phyloP scores from a whole-genome alignment of 2,113 vertebrate species.

The Pimephales promelas region DNA sequence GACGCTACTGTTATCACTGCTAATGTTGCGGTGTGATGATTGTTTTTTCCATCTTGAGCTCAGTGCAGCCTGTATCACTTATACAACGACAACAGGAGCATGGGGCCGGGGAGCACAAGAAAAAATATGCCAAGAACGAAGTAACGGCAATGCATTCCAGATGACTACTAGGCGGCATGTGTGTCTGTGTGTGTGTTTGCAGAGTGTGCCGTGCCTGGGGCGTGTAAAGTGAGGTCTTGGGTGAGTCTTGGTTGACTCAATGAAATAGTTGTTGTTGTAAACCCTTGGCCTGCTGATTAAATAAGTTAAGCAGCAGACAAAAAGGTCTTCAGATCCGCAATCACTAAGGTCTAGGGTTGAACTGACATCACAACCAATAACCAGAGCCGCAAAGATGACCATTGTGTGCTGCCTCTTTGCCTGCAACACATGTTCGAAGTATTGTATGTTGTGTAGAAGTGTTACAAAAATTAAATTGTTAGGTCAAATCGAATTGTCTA shows the following conservation, averaged over 20 bases:
- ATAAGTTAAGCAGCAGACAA: constrained; percentile 10
- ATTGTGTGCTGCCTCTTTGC: neutral
- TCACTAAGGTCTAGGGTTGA: constrained; percentile 27
- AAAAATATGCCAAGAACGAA: constrained; percentile 23
- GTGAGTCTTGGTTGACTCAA: constrained; percentile 42
- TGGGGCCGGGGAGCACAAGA: neutral
- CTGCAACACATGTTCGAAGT: neutral
- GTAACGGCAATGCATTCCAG: constrained; percentile 53
- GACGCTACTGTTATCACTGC: constrained; percentile 12
- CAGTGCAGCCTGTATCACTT: constrained; percentile 18
- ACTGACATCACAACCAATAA: constrained; percentile 1
- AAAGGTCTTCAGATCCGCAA: constrained; percentile 25
- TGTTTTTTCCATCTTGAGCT: constrained; percentile 54
- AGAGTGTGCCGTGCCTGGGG: constrained; percentile 11
- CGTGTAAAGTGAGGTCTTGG: constrained; percentile 32
- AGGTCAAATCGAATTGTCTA: neutral
- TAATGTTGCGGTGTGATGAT: constrained; percentile 32
- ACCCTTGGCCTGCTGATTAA: constrained; percentile 40
- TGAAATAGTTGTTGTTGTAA: constrained; percentile 49
- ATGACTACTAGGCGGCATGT: constrained; percentile 36
- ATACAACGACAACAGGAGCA: constrained; percentile 13
- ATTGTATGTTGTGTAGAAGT: neutral
- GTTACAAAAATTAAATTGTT: neutral
- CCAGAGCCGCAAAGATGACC: neutral
- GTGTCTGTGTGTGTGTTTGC: constrained; percentile 27